Evolutionary conservation across 2,888 invertebrate species (phyloP), one percentile per base, ranked within the genome.

Genomic region (Agrilus cyanescens): DNA sequence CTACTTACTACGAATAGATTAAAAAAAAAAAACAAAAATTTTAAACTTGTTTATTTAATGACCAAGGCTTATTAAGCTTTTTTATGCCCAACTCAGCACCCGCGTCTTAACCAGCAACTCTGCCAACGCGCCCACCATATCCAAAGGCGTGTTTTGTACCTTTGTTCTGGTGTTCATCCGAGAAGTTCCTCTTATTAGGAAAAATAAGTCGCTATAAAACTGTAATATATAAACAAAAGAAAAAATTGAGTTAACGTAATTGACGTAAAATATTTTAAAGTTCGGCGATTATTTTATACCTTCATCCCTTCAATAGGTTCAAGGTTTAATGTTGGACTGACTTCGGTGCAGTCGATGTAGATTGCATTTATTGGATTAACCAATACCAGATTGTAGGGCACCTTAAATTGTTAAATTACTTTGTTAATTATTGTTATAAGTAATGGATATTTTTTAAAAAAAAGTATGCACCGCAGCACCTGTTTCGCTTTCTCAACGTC

Each of bases 201-300:
- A 77, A 61, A 80, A 81, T 2, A 86, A 66, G 59, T 87, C 87
- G 0, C 85, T 79, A 54, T 76, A 82, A 60, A 82, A 87, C 78
- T 81, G 66, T 3, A 67, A 69, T 16, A 51, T 49, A n/a, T n/a
- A n/a, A n/a, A n/a, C n/a, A n/a, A n/a, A n/a, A n/a, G n/a, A n/a
- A n/a, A 20, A 20, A 5, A 2, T 4, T 20, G 4, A 12, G 14
- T 32, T 32, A 32, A 6, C 77, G 72, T 30, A 14, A 15, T 12
- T 33, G 37, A 16, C 12, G 5, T 29, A 12, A 15, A n/a, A 32
- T 43, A 20, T 40, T 37, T 32, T 32, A 2, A 8, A 41, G 15
- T 20, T 12, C 34, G 35, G 34, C 34, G 31, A 15, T 20, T 31
- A 29, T 33, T n/a, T 34, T 40, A 16, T 50, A 76, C 75, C 60